Evolutionary conservation across 2,797 vertebrate genomes (phyloP), one percentile per base, ranked within the genome.

Genomic region (Hybognathus amarus): DNA sequence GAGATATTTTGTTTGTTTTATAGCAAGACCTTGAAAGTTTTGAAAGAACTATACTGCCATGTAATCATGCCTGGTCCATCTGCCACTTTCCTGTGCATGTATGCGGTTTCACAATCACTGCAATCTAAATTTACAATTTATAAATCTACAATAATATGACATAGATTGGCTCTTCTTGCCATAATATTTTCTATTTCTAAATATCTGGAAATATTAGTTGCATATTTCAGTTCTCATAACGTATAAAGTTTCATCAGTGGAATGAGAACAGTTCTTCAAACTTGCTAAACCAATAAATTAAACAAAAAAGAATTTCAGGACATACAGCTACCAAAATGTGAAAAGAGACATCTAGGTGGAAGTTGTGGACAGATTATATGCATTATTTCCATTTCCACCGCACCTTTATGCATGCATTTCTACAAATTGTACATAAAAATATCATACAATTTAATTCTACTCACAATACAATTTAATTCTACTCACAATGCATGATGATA

Each of bases 1-100:
- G 50, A 68, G 33, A 79, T 40, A 50, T 42, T 77, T 45, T 63
- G 38, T 40, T 38, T 69, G 50, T 59, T 68, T 80, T 38, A 40
- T 20, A 69, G 45, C 1, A 12, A 56, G 78, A 79, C 78, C 50
- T 59, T 80, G 52, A 61, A 80, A 70, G 79, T 59, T 80, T 40
- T 54, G 13, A 69, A 68, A 52, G 18, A 42, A 6, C 66, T 80
- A 40, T 20, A 54, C 36, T 42, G 66, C 47, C 50, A 69, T 40
- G 50, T 20, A 69, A 56, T 27, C 50, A 56, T 56, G 24, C 40
- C n/a, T 30, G 52, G 24, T 70, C 67, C 67, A 70, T 70, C 79
- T 80, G 50, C 17, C 42, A n/a, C 66, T 54, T 42, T 24, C 22
- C 20, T 10, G 64, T 67, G 27, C 47, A 54, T 54, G 50, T 42